Conservation (phyloP, 2,797 vertebrate species). For the Telmatherina bonti region DNA sequence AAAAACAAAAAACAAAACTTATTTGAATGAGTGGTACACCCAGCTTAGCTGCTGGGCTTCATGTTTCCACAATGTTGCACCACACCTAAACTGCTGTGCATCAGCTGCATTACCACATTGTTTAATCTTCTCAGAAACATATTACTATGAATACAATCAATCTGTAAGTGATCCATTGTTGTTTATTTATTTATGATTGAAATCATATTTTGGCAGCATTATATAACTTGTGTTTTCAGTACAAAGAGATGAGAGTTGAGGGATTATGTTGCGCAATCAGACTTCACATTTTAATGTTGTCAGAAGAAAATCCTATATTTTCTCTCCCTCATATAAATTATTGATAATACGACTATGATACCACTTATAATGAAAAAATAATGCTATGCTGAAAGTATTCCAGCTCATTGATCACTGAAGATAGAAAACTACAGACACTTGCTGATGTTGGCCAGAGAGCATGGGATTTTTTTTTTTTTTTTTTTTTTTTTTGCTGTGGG, state of each 20-base stretch:
- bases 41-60: not conserved
- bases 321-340: constrained; percentile 59
- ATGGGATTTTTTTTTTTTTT: not conserved
- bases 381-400: constrained; percentile 45
- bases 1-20: not conserved
- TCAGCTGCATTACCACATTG: not conserved
- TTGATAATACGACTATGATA: constrained; percentile 69
- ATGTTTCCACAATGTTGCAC: not conserved
- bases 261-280: constrained; percentile 72
- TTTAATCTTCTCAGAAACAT: constrained; percentile 17
- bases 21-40: not conserved
- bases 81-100: not conserved
- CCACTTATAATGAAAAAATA: constrained; percentile 70
- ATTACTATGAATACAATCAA: constrained; percentile 13
- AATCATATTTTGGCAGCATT: constrained; percentile 64
- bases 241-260: constrained; percentile 62
- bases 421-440: constrained; percentile 15
- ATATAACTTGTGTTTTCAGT: constrained; percentile 65
- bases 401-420: constrained; percentile 47
- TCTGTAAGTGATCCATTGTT: constrained; percentile 38
- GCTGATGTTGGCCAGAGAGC: constrained; percentile 17
- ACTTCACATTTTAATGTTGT: constrained; percentile 62
- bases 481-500: not conserved
- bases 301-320: constrained; percentile 69
- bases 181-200: constrained; percentile 51